A percentile compares a stretch with the other conserved stretches of the same genome.
Evolutionary conservation across 1,140 invertebrate species (phyloP).

Genomic region (Octopus bimaculoides): DNA sequence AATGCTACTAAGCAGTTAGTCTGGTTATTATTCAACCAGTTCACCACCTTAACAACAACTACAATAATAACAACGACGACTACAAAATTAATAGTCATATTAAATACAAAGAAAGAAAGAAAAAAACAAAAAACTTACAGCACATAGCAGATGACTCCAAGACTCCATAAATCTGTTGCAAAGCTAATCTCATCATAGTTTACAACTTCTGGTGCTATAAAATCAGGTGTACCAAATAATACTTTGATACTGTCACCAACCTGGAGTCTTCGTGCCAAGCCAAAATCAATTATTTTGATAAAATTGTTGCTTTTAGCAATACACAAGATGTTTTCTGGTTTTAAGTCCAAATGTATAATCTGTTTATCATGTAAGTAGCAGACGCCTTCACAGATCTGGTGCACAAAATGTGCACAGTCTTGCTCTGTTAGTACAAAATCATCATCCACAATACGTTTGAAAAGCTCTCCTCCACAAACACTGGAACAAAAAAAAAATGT

Average conservation of each 20-base stretch:
- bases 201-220: conserved; percentile 90
- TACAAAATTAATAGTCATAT: background rate
- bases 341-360: conserved; percentile 86
- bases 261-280: conserved; percentile 63
- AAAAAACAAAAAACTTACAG: conserved; percentile 67
- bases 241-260: conserved; percentile 68
- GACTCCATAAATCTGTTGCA: conserved; percentile 91
- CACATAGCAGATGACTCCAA: conserved; percentile 91
- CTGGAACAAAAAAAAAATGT: conserved; percentile 58
- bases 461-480: conserved; percentile 87
- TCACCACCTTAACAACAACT: background rate
- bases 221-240: conserved; percentile 91
- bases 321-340: conserved; percentile 94
- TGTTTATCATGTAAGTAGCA: conserved; percentile 84
- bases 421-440: conserved; percentile 88
- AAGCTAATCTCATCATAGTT: conserved; percentile 84
- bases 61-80: background rate
- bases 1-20: too few relatives aligned
- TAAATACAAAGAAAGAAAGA: background rate
- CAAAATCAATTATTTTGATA: conserved; percentile 43
- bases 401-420: conserved; percentile 86
- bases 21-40: too few relatives aligned
- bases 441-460: conserved; percentile 86
- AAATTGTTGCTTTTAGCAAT: conserved; percentile 72
- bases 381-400: conserved; percentile 86